Base-by-base conservation (phyloP, 2,888 invertebrate species). In the Julus scanicus region DNA sequence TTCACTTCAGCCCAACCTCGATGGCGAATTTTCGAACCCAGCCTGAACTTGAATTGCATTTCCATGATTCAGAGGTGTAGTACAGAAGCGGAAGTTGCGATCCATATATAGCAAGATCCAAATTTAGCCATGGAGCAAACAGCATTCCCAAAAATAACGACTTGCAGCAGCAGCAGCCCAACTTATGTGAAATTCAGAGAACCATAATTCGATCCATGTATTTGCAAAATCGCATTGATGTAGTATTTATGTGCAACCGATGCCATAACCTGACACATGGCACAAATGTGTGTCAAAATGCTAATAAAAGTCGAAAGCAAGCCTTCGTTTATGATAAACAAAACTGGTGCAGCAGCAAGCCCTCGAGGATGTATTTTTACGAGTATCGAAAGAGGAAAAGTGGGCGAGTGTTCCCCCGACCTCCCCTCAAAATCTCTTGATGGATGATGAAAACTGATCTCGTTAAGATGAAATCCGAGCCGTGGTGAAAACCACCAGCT, bases 361-460 rank as follows among this genome's bases (percentile, higher is more conserved):
- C 20, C 71, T 71, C 71, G 9, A 71, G 71, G 49, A 29, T 9
- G 29, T 71, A 29, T 71, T 29, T 29, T 71, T 29, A 71, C 11
- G 71, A 29, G 71, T 29, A 11, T 6, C 29, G 29, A 71, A 71
- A 71, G 71, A 20, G 63, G 63, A 63, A 20, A 63, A 9, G 9
- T 20, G 9, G 20, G 6, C 20, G 29, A 29, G 20, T 20, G 71
- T 63, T 71, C 71, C 71, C 71, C 71, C 20, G 29, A 20, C 71
- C 29, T 9, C 20, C 71, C 71, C 71, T 71, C 71, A 17, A 20
- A n/a, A 71, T 71, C 71, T 8, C 71, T 71, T 29, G 71, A 71
- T 71, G 71, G 71, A 71, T 71, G 71, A 29, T 71, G 71, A 71
- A 71, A 71, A 71, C 71, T 29, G 71, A 71, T 71, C 71, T 71